Evolutionary conservation across 2,888 invertebrate species (phyloP).

Genomic region (Atherix ibis): DNA sequence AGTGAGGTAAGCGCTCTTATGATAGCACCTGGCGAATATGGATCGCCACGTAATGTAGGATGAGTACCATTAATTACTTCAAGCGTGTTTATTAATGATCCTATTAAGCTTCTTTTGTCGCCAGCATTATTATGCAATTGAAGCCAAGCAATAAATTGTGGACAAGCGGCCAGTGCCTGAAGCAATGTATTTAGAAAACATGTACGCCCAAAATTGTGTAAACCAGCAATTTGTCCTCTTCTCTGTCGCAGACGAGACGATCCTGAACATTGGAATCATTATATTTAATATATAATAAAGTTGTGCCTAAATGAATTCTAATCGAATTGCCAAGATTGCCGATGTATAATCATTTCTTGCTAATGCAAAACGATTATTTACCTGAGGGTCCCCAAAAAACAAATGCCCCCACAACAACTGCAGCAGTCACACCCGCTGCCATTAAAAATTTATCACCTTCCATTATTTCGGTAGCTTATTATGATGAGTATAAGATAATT

Average conservation of each 20-base stretch:
- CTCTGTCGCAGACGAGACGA: slow-evolving; percentile 40
- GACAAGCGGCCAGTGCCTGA: slow-evolving; percentile 79
- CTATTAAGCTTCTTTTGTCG: slow-evolving; percentile 54
- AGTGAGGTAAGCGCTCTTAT: slow-evolving; percentile 54
- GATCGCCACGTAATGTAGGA: slow-evolving; percentile 42
- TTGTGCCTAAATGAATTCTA: no score
- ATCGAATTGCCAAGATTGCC: no score
- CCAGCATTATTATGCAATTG: slow-evolving; percentile 41
- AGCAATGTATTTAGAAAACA: slow-evolving; percentile 86
- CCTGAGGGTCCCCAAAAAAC: slow-evolving; percentile 56
- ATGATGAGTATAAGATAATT: no score
- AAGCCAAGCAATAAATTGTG: slow-evolving; percentile 71
- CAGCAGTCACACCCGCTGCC: slow-evolving; percentile 61
- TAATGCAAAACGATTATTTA: no score
- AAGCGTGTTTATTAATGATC: slow-evolving; percentile 56
- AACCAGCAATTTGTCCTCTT: slow-evolving; percentile 63
- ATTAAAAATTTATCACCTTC: slow-evolving; percentile 58
- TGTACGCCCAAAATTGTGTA: slow-evolving; percentile 81
- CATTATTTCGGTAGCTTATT: slow-evolving; percentile 22
- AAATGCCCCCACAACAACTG: slow-evolving; percentile 67
- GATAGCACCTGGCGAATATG: slow-evolving; percentile 48
- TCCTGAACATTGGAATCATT: slow-evolving; percentile 12
- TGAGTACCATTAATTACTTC: slow-evolving; percentile 63
- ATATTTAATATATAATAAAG: background rate
- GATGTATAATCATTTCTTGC: no score